Evolutionary conservation across 1,140 invertebrate species (phyloP).

Genomic region (Geopemphigus sp.): DNA sequence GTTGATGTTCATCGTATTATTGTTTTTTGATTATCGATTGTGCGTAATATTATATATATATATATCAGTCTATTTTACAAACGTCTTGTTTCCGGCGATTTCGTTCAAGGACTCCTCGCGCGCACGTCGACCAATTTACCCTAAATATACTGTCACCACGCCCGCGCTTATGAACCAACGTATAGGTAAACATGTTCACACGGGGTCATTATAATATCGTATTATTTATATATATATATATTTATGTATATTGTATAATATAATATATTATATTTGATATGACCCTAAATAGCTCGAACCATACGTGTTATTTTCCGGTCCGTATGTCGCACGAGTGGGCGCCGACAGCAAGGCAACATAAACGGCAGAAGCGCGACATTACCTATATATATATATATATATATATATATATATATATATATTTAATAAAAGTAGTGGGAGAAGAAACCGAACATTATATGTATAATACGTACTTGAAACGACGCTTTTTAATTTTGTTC

Average conservation of each 20-base stretch:
- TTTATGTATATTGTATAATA: neutral
- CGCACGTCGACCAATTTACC: slow-evolving; percentile 11
- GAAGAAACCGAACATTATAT: neutral
- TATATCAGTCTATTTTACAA: neutral
- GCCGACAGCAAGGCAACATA: neutral
- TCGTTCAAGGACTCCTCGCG: slow-evolving; percentile 1
- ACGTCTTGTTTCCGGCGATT: slow-evolving; percentile 23
- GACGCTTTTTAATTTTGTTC: neutral
- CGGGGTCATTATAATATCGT: slow-evolving; percentile 15
- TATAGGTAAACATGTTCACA: slow-evolving; percentile 19
- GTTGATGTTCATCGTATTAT: too few relatives aligned
- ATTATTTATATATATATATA: neutral
- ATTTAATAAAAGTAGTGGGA: neutral
- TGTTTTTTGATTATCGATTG: slow-evolving; percentile 1
- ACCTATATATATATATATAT: too few relatives aligned
- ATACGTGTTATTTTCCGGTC: slow-evolving; percentile 17
- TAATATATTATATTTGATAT: neutral
- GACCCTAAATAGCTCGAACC: slow-evolving; percentile 14
- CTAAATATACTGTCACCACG: slow-evolving; percentile 16
- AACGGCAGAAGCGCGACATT: neutral
- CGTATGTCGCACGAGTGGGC: slow-evolving; percentile 4
- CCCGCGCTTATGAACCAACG: neutral
- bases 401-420: too few relatives aligned
- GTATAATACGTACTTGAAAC: neutral
- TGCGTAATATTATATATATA: neutral